These are phyloP conservation scores for Liolophura sinensis DNA, from an alignment of 1,140 invertebrate species.

Conservation along the genomic window DNA sequence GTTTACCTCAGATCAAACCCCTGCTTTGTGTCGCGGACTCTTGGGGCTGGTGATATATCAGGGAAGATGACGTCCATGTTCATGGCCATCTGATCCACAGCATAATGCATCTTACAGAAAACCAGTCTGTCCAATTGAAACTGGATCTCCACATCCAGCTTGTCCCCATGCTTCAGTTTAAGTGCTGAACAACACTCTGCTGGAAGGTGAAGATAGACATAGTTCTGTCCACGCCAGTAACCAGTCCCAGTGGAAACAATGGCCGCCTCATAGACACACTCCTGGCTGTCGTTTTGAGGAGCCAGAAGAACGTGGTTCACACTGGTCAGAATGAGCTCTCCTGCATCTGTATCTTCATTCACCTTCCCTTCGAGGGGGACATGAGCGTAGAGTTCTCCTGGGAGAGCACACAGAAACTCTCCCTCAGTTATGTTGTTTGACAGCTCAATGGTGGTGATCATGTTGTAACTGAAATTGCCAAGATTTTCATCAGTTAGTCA, in stretches of 20 bases:
- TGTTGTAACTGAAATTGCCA: conserved; percentile 43
- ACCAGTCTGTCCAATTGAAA: conserved; percentile 48
- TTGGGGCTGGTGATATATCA: conserved; percentile 20
- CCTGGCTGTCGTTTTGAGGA: conserved; percentile 4
- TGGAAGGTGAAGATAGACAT: conserved; percentile 43
- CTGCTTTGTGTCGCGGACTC: too few species aligned
- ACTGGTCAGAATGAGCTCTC: conserved; percentile 44
- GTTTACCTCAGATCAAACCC: too few species aligned
- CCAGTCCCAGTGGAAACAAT: conserved; percentile 28
- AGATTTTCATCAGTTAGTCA: too few species aligned
- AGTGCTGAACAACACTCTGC: conserved; percentile 30
- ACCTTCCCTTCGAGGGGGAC: conserved; percentile 44
- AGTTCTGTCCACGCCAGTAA: conserved; percentile 42
- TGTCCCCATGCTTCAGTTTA: conserved; percentile 23
- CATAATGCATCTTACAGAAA: conserved; percentile 52
- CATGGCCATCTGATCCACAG: conserved; percentile 36
- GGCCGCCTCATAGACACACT: conserved; percentile 42
- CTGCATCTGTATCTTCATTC: conserved; percentile 49
- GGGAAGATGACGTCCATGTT: conserved; percentile 50
- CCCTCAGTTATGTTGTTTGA: conserved; percentile 30
- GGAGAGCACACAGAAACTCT: conserved; percentile 28
- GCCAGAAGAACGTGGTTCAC: conserved; percentile 43
- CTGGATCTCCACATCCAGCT: conserved; percentile 45
- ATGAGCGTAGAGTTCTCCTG: conserved; percentile 51
- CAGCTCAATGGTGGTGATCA: conserved; percentile 27